phyloP scores from a whole-genome alignment of 2,113 vertebrate genomes.

The Perccottus glenii region DNA sequence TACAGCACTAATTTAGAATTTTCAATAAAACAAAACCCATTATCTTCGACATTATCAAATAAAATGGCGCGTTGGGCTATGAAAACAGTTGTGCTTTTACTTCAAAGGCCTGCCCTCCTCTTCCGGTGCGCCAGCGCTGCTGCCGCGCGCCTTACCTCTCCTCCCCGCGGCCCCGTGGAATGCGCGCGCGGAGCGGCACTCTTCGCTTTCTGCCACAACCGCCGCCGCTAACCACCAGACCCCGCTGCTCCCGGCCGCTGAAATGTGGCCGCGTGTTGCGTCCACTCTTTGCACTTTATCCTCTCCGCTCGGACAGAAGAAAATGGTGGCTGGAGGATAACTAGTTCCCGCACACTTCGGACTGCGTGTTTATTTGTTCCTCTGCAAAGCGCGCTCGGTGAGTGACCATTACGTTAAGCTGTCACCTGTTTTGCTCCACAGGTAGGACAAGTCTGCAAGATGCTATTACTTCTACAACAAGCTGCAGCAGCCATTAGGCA shows the following conservation, averaged over 20 bases:
- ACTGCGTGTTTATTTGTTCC: conserved; percentile 12
- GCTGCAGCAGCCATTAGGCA: conserved; percentile 10
- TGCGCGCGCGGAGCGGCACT: conserved; percentile 16
- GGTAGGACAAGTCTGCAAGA: conserved; percentile 48
- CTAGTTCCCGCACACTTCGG: conserved; percentile 36
- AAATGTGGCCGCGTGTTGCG: conserved; percentile 4
- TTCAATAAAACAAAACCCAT: too few species aligned
- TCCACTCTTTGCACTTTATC: conserved; percentile 16
- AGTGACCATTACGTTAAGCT: conserved; percentile 43
- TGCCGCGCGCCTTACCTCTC: conserved; percentile 9
- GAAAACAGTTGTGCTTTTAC: conserved; percentile 19
- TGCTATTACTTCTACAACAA: not conserved
- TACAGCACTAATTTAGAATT: too few species aligned
- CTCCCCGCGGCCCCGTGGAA: conserved; percentile 31
- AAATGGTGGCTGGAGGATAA: conserved; percentile 58
- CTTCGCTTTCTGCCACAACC: not conserved
- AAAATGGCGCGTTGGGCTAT: not conserved
- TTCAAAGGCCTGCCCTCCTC: conserved; percentile 7
- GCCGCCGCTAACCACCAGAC: not conserved
- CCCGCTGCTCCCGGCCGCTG: not conserved
- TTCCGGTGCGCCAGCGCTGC: not conserved
- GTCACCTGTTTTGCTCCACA: conserved; percentile 67
- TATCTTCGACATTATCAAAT: too few species aligned
- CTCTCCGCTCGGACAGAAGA: conserved; percentile 17
- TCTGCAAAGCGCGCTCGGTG: conserved; percentile 53